phyloP scores from a whole-genome alignment of 2,888 invertebrate genomes.

The Chironomus riparius region DNA sequence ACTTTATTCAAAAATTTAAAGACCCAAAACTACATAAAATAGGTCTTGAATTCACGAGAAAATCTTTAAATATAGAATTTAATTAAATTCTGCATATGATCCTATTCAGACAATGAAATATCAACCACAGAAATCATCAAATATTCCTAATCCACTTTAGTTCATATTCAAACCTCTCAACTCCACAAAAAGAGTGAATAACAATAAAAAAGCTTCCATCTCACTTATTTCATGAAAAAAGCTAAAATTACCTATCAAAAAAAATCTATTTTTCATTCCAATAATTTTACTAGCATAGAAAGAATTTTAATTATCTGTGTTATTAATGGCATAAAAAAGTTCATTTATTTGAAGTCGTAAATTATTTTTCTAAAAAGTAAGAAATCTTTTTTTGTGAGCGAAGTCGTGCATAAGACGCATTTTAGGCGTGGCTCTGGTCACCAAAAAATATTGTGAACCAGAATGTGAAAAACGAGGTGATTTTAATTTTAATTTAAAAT shows the following conservation, averaged over 20 bases:
- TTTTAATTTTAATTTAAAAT: too few relatives aligned
- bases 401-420: too few relatives aligned
- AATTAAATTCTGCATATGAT: too few relatives aligned
- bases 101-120: too few relatives aligned
- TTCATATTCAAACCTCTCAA: not conserved
- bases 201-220: not conserved
- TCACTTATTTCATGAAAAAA: not conserved
- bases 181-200: not conserved
- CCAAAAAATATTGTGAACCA: too few relatives aligned
- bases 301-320: not conserved
- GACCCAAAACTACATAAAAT: too few relatives aligned
- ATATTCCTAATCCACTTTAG: not conserved
- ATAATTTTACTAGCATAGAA: not conserved
- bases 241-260: not conserved
- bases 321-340: not conserved
- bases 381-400: not conserved
- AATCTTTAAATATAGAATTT: too few relatives aligned
- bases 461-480: too few relatives aligned
- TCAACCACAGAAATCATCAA: too few relatives aligned
- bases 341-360: not conserved
- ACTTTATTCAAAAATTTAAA: too few relatives aligned
- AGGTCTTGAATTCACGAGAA: too few relatives aligned
- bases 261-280: not conserved
- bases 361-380: not conserved
- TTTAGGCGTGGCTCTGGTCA: too few relatives aligned